phyloP scores from a whole-genome alignment of 2,888 invertebrate species.

The Diaphora mendica region DNA sequence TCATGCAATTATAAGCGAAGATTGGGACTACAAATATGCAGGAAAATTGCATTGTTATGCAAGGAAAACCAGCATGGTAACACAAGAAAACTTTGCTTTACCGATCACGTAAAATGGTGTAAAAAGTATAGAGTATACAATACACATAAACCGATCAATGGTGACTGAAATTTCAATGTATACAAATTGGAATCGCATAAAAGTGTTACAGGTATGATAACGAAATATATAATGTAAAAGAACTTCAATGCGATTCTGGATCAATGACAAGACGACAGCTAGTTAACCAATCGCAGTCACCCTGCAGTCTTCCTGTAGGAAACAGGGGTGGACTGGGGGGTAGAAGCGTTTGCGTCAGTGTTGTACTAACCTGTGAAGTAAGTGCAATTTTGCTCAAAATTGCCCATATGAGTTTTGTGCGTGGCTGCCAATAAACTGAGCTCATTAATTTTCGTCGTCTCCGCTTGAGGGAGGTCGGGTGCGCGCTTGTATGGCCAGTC shows the following conservation, averaged over 20 bases:
- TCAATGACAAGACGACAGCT: constrained; percentile 69
- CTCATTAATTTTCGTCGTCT: constrained; percentile 87
- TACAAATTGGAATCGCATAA: constrained; percentile 74
- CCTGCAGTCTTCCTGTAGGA: constrained; percentile 86
- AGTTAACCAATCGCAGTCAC: constrained; percentile 79
- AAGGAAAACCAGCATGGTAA: constrained; percentile 66
- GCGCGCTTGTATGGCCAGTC: constrained; percentile 87
- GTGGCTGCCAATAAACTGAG: constrained; percentile 87
- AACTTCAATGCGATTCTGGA: constrained; percentile 78
- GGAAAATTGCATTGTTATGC: constrained; percentile 69
- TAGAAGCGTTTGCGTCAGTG: constrained; percentile 83
- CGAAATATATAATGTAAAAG: constrained; percentile 49
- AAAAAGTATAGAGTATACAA: constrained; percentile 55
- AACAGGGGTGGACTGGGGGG: constrained; percentile 86
- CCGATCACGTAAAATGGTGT: constrained; percentile 67
- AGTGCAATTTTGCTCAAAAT: constrained; percentile 87
- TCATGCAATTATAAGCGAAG: constrained; percentile 78
- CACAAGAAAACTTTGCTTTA: constrained; percentile 58
- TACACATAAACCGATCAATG: constrained; percentile 57
- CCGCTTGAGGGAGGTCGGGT: constrained; percentile 85
- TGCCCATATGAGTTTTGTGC: constrained; percentile 87
- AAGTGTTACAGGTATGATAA: constrained; percentile 56
- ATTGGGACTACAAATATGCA: constrained; percentile 73
- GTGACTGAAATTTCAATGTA: constrained; percentile 65
- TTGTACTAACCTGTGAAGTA: constrained; percentile 86